phyloP scores from a whole-genome alignment of 2,888 invertebrate genomes.

The Synanthedon tipuliformis region DNA sequence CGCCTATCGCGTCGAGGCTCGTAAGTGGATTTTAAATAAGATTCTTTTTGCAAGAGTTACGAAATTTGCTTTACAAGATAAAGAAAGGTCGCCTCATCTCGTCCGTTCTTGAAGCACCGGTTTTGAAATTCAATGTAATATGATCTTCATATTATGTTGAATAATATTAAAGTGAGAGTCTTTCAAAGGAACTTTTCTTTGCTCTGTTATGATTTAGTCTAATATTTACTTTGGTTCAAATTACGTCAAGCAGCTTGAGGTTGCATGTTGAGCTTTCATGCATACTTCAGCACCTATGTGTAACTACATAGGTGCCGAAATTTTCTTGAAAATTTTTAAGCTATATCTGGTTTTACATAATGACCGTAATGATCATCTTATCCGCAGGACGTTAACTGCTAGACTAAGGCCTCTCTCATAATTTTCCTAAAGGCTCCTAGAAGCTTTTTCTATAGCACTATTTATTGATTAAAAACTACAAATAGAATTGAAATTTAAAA shows the following conservation, averaged over 20 bases:
- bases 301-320: not conserved
- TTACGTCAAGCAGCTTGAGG: constrained; percentile 45
- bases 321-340: not conserved
- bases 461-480: not conserved
- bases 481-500: too few species aligned
- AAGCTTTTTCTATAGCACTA: too few species aligned
- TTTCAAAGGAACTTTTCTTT: constrained; percentile 42
- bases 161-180: constrained; percentile 33
- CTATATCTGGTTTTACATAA: too few species aligned
- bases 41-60: constrained; percentile 49
- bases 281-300: constrained; percentile 42
- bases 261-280: constrained; percentile 64
- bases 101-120: constrained; percentile 46
- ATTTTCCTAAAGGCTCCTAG: too few species aligned
- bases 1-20: constrained; percentile 59
- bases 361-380: not conserved
- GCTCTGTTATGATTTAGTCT: constrained; percentile 47
- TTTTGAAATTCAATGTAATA: constrained; percentile 50
- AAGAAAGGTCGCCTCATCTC: constrained; percentile 62
- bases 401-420: not conserved
- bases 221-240: constrained; percentile 61
- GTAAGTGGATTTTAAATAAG: constrained; percentile 70
- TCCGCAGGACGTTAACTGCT: too few species aligned
- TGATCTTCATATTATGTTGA: constrained; percentile 35
- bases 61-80: constrained; percentile 65